Percentiles rank a stretch among this genome's conserved stretches.
These are phyloP conservation scores for Nicator chloris DNA, from an alignment of 2,113 vertebrate genomes.

Conservation along the genomic window DNA sequence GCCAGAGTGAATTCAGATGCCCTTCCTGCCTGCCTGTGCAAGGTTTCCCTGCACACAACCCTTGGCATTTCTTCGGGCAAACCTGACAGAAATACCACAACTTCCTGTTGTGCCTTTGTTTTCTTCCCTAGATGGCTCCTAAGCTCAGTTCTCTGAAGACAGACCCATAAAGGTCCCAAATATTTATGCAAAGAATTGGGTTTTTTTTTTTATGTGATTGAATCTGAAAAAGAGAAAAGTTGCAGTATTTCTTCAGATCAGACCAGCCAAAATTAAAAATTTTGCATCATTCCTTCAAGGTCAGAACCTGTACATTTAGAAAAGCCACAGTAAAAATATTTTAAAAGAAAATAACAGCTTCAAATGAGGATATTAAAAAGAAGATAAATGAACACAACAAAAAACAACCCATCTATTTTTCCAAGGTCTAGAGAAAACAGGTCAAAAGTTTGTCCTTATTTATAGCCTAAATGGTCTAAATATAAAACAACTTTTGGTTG, in stretches of 20 bases:
- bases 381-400: neutral
- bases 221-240: neutral
- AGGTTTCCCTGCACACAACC: neutral
- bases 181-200: neutral
- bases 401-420: neutral
- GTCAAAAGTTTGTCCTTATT: neutral
- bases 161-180: neutral
- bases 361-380: neutral
- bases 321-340: neutral
- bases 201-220: neutral
- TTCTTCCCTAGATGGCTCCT: neutral
- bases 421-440: neutral
- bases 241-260: neutral
- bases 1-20: neutral
- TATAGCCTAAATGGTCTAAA: neutral
- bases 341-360: neutral
- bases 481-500: neutral
- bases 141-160: neutral
- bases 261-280: neutral
- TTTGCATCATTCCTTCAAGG: neutral
- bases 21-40: neutral
- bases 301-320: neutral
- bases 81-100: neutral
- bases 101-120: neutral
- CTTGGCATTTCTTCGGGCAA: neutral